These are phyloP conservation scores for Urechis unicinctus DNA, from an alignment of 2,888 invertebrate genomes.

Conservation along the genomic window DNA sequence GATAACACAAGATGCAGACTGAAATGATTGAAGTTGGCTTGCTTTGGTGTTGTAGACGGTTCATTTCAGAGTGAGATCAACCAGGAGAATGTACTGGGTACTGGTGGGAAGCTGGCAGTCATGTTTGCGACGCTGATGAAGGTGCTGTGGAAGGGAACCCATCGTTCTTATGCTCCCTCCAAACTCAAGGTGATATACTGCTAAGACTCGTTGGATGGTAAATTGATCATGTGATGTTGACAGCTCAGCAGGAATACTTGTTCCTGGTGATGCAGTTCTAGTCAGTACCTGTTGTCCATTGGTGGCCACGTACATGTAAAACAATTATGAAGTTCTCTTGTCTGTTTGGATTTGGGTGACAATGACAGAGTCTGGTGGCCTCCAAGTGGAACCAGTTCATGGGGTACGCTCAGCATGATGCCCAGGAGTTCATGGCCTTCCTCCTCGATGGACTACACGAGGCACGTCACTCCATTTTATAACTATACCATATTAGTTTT, in stretches of 20 bases:
- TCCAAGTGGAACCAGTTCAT: slow-evolving; percentile 54
- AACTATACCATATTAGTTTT: too few species aligned
- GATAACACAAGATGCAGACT: too few species aligned
- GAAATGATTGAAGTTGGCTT: neutral
- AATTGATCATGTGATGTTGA: too few species aligned
- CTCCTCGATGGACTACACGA: slow-evolving; percentile 50
- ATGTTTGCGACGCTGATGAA: slow-evolving; percentile 53
- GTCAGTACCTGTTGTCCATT: neutral
- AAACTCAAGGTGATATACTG: slow-evolving; percentile 47
- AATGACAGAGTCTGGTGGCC: slow-evolving; percentile 48
- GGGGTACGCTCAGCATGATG: slow-evolving; percentile 57
- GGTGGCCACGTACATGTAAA: neutral
- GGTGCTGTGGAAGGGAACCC: slow-evolving; percentile 52
- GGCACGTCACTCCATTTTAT: too few species aligned
- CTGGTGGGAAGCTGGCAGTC: slow-evolving; percentile 52
- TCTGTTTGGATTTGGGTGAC: neutral
- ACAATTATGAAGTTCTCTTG: neutral
- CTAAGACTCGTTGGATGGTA: neutral
- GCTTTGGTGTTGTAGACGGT: slow-evolving; percentile 29
- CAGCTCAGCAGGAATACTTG: too few species aligned
- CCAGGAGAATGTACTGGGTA: slow-evolving; percentile 52
- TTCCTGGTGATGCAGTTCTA: neutral
- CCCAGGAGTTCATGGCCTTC: slow-evolving; percentile 56
- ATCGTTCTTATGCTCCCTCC: slow-evolving; percentile 50
- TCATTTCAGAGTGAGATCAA: slow-evolving; percentile 52